Conservation (phyloP, 2,888 invertebrate species). For the Watsonalla binaria region DNA sequence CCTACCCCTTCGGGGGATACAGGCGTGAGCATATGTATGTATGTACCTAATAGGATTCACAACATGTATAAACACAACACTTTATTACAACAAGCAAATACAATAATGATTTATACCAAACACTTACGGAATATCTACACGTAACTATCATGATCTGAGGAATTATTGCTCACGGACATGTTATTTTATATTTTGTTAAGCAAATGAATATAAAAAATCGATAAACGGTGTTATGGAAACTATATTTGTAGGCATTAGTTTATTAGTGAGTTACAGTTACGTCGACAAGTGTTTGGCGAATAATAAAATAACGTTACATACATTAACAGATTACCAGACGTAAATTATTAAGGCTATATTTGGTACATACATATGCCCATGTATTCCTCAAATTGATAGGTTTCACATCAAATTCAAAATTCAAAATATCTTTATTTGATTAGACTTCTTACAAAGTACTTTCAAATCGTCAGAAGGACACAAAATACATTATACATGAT, state of each 20-base stretch:
- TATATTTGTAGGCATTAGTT: slow-evolving; percentile 72
- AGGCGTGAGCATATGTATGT: too few relatives aligned
- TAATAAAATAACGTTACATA: too few relatives aligned
- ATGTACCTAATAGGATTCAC: too few relatives aligned
- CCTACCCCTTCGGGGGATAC: too few relatives aligned
- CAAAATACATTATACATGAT: too few relatives aligned
- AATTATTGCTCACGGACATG: neutral
- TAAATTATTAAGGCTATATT: neutral
- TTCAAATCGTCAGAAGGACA: too few relatives aligned
- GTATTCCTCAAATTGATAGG: too few relatives aligned
- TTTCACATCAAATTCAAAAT: too few relatives aligned
- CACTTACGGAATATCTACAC: neutral
- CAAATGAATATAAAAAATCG: slow-evolving; percentile 67
- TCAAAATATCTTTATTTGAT: too few relatives aligned
- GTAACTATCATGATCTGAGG: neutral
- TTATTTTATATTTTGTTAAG: slow-evolving; percentile 26
- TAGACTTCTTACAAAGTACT: too few relatives aligned
- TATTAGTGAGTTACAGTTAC: slow-evolving; percentile 54
- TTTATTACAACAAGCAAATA: neutral
- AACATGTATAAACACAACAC: neutral
- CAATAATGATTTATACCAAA: neutral
- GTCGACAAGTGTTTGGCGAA: slow-evolving; percentile 24
- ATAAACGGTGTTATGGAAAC: slow-evolving; percentile 52
- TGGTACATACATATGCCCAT: too few relatives aligned
- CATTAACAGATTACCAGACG: too few relatives aligned